These are phyloP conservation scores for Lepidothrix coronata DNA, from an alignment of 2,113 vertebrate genomes.

Conservation along the genomic window DNA sequence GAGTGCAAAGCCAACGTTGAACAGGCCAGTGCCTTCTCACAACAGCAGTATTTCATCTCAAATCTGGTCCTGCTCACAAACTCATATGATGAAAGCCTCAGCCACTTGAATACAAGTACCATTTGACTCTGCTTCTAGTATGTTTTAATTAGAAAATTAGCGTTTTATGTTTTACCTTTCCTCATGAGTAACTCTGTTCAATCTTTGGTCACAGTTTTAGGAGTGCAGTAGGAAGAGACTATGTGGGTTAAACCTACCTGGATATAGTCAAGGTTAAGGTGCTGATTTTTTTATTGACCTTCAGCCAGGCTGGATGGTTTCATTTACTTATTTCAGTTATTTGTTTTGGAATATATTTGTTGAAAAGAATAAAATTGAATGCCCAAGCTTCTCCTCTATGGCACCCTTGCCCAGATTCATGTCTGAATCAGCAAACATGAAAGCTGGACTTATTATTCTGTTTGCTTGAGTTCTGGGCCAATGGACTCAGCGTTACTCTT, in stretches of 20 bases:
- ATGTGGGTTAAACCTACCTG: rapidly evolving
- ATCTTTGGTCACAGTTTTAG: not conserved
- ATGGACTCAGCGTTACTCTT: not conserved
- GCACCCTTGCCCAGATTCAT: not conserved
- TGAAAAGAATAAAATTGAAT: not conserved
- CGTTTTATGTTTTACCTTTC: not conserved
- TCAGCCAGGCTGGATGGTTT: not conserved
- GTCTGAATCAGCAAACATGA: not conserved
- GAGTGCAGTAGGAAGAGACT: not conserved
- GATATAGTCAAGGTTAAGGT: not conserved
- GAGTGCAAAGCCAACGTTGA: rapidly evolving
- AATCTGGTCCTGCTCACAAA: not conserved
- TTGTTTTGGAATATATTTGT: not conserved
- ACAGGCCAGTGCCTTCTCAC: not conserved
- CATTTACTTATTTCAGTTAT: not conserved
- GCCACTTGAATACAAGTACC: not conserved
- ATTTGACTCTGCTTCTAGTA: not conserved
- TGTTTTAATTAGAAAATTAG: not conserved
- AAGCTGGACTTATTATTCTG: not conserved
- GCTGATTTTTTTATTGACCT: not conserved
- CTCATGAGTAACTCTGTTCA: not conserved
- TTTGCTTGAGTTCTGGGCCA: not conserved
- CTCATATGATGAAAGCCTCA: not conserved
- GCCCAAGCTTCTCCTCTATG: not conserved
- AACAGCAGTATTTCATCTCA: not conserved